Conservation (phyloP, 2,113 vertebrate species). For the Copsychus sechellarum region DNA sequence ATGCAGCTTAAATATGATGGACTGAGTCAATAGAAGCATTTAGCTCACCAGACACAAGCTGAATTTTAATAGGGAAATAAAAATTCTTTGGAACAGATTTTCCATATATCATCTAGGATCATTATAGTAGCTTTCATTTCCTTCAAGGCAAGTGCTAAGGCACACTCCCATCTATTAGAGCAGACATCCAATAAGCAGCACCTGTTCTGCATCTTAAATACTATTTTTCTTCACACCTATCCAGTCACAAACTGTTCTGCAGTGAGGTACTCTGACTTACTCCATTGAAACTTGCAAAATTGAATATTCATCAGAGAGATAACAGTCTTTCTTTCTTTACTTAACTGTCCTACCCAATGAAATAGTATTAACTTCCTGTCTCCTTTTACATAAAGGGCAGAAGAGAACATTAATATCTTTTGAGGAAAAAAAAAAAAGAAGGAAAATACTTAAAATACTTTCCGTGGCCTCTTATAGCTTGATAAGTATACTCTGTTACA, state of each 20-base stretch:
- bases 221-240: background rate
- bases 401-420: background rate
- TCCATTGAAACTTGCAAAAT: background rate
- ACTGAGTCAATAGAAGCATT: constrained; percentile 23
- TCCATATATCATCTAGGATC: background rate
- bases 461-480: background rate
- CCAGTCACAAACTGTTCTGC: background rate
- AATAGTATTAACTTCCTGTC: background rate
- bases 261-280: background rate
- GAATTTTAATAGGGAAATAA: constrained; percentile 29
- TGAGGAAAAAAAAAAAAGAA: background rate
- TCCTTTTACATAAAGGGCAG: background rate
- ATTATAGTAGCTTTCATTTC: constrained; percentile 17
- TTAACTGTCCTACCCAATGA: background rate
- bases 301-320: background rate
- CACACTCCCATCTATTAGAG: background rate
- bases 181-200: background rate
- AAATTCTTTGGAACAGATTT: constrained; percentile 2
- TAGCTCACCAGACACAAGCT: background rate
- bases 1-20: constrained; percentile 52
- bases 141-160: constrained; percentile 17
- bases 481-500: background rate
- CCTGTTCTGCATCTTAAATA: background rate
- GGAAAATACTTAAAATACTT: background rate
- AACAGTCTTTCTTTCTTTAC: background rate